A percentile compares a stretch with the other conserved stretches of the same genome.
These are phyloP conservation scores for Capitella teleta DNA, from an alignment of 1,140 invertebrate genomes.

Conservation along the genomic window DNA sequence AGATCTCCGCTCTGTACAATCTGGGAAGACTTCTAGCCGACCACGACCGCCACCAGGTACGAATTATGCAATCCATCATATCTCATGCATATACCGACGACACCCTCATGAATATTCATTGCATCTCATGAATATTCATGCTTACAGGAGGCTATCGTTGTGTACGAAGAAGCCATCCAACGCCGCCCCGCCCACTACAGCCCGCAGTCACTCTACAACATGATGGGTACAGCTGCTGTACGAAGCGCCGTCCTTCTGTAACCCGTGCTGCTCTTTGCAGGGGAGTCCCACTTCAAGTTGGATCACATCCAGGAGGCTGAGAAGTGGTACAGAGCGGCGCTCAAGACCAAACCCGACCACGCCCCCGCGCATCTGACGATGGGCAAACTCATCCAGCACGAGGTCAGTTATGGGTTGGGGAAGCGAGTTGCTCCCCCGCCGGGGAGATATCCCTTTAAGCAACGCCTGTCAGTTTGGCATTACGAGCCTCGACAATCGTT, in stretches of 20 bases:
- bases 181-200: constrained; percentile 69
- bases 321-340: constrained; percentile 66
- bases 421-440: neutral
- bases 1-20: constrained; percentile 81
- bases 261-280: constrained; percentile 23
- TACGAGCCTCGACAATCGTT: no score
- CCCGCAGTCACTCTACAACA: constrained; percentile 72
- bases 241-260: neutral
- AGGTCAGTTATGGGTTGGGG: no score
- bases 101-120: neutral
- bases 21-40: constrained; percentile 80
- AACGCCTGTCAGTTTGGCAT: no score
- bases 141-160: constrained; percentile 65
- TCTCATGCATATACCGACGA: neutral
- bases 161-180: constrained; percentile 74
- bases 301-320: constrained; percentile 70
- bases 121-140: neutral
- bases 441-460: no score
- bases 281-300: constrained; percentile 70
- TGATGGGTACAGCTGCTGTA: constrained; percentile 50
- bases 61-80: neutral
- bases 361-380: constrained; percentile 81
- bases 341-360: constrained; percentile 70
- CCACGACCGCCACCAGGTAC: constrained; percentile 56
- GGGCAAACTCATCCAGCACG: constrained; percentile 75